Evolutionary conservation across 1,140 invertebrate genomes (phyloP).

Genomic region (Cardiocondyla obscurior): DNA sequence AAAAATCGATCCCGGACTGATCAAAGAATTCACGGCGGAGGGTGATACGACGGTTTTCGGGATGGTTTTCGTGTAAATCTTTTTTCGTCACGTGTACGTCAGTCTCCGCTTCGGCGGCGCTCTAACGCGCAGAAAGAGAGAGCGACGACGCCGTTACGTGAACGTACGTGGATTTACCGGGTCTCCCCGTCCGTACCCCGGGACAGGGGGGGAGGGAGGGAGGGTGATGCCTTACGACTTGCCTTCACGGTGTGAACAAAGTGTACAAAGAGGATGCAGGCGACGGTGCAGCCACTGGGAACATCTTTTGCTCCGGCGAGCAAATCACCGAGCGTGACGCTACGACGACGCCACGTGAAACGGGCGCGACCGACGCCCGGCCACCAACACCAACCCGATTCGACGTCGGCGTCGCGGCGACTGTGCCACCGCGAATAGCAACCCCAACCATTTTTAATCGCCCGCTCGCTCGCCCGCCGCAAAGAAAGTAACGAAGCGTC

Average conservation of each 20-base stretch:
- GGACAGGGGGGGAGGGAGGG: too few relatives aligned
- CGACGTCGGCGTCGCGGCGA: slow-evolving; percentile 13
- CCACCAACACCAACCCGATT: slow-evolving; percentile 18
- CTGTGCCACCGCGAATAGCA: slow-evolving; percentile 46
- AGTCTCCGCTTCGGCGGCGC: slow-evolving; percentile 50
- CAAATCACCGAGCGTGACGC: slow-evolving; percentile 76
- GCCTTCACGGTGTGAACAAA: slow-evolving; percentile 71
- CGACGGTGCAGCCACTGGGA: slow-evolving; percentile 78
- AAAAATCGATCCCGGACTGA: slow-evolving; percentile 5
- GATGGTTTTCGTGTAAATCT: slow-evolving; percentile 27
- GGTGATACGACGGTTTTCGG: slow-evolving; percentile 26
- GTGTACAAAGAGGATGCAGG: slow-evolving; percentile 79
- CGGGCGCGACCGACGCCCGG: slow-evolving; percentile 22
- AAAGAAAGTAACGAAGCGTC: slow-evolving; percentile 71
- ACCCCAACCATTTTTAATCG: slow-evolving; percentile 69
- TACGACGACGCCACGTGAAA: slow-evolving; percentile 49
- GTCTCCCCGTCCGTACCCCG: not conserved
- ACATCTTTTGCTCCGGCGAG: slow-evolving; percentile 79
- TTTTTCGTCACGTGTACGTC: slow-evolving; percentile 54
- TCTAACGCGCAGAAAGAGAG: slow-evolving; percentile 63
- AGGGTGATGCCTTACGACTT: slow-evolving; percentile 64
- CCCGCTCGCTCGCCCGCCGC: slow-evolving; percentile 49
- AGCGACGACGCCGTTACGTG: slow-evolving; percentile 27
- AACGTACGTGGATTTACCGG: slow-evolving; percentile 57
- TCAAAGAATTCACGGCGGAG: slow-evolving; percentile 2